Base-by-base conservation (phyloP, 2,113 vertebrate species). In the Actenoides lindsayi region DNA sequence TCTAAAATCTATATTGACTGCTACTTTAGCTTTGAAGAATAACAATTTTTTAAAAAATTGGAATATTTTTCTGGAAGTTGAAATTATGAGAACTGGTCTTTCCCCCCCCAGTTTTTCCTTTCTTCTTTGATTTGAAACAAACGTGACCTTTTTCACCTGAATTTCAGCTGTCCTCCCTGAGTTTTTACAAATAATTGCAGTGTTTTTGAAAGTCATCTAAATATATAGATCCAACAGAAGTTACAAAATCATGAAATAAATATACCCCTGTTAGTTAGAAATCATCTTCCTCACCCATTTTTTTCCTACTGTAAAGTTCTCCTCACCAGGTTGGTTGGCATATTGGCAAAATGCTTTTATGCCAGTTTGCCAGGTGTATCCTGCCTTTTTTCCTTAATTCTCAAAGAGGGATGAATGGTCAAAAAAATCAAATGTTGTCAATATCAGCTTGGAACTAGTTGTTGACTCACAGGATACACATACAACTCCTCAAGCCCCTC, bases 351-450 rank as follows among this genome's bases (percentile, higher is more conserved):
- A 33, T 14, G 1, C 3, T 41, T 62, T 78, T 82, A 3, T 51
- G 2, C 2, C 10, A 31, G 5, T 35, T 67, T 0, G 0, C 67
- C 6, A 42, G 11, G 17, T 59, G 16, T 42, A 71, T 57, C 12
- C 41, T 46, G 13, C 2, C 11, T 67, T 18, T 77, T 84, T 57
- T 41, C 8, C 16, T 76, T 16, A 46, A 4, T 85, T 67, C 27
- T 79, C 10, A 62, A 10, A 79, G 46, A 25, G 12, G 18, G 6
- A 6, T 46, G 44, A 28, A 42, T 33, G 31, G 37, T 46, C 35
- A 62, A 16, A 73, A 59, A 64, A 68, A 68, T 54, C 13, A 89
- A 73, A 44, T 30, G 0, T 59, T 68, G 11, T 50, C 9, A 63
- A 35, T 20, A 30, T 35, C 46, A 20, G 3, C 9, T 84, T 60